phyloP scores from a whole-genome alignment of 2,797 vertebrate genomes.

The Coendou prehensilis region DNA sequence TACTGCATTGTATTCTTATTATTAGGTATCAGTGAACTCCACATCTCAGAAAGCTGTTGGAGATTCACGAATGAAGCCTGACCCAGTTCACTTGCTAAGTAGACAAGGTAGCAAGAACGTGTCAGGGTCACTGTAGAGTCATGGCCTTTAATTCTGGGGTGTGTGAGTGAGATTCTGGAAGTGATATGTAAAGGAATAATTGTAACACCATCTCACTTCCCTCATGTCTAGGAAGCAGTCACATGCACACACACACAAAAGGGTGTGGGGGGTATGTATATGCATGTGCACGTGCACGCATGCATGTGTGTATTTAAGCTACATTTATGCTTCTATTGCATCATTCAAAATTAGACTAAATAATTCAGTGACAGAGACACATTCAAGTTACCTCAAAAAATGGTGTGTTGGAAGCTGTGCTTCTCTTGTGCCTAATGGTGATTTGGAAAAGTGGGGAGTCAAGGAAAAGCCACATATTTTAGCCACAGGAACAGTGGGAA shows the following conservation, averaged over 20 bases:
- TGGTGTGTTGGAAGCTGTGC: not conserved
- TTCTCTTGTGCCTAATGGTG: not conserved
- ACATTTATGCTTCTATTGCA: not conserved
- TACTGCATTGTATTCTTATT: not conserved
- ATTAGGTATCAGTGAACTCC: slow-evolving; percentile 22
- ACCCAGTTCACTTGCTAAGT: not conserved
- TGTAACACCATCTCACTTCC: not conserved
- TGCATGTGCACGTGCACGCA: too few relatives aligned
- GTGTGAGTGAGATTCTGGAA: not conserved
- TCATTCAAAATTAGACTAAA: slow-evolving; percentile 55
- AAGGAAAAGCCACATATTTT: not conserved
- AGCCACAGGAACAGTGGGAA: not conserved
- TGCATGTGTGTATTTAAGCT: not conserved
- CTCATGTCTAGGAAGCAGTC: not conserved
- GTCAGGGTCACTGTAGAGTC: not conserved
- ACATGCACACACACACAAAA: not conserved
- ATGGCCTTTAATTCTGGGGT: not conserved
- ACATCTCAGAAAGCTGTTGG: slow-evolving; percentile 10
- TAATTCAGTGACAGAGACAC: not conserved
- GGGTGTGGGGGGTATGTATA: too few relatives aligned
- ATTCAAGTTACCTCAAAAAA: not conserved
- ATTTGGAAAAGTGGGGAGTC: not conserved
- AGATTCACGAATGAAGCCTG: not conserved
- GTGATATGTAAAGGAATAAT: not conserved
- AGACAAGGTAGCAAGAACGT: not conserved